Percentiles rank a stretch among this genome's conserved stretches.
Conservation (phyloP, 37 sponge, comb jelly and placozoan genomes). For the Oopsacas minuta region DNA sequence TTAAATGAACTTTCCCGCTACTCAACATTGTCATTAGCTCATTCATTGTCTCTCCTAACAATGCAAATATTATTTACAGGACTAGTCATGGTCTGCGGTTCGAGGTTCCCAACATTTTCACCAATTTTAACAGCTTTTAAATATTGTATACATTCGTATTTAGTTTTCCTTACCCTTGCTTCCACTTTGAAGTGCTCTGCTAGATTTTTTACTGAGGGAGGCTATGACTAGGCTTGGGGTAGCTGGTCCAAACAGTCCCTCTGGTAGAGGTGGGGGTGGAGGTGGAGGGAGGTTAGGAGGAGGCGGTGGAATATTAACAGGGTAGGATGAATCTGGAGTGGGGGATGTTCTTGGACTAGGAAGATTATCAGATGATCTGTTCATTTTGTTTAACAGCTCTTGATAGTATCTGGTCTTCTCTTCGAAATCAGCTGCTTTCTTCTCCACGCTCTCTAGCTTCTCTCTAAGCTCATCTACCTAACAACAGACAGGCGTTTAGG, state of each 20-base stretch:
- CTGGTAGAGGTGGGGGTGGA: not conserved
- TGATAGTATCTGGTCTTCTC: not conserved
- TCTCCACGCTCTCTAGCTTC: not conserved
- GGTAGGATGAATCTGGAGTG: not conserved
- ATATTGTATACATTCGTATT: no score
- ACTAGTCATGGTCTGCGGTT: no score
- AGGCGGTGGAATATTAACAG: not conserved
- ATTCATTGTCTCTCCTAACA: not conserved
- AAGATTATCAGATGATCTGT: not conserved
- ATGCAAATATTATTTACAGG: no score
- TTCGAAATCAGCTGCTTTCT: not conserved
- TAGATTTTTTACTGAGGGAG: not conserved
- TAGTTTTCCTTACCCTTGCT: not conserved
- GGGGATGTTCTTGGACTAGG: not conserved
- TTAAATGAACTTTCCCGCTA: not conserved
- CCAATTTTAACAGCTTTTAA: no score
- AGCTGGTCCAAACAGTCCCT: not conserved
- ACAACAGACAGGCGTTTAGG: not conserved
- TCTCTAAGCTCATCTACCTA: not conserved
- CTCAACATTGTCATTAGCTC: not conserved
- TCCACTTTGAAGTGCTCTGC: not conserved
- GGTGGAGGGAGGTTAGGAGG: not conserved
- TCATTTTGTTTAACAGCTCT: constrained; percentile 8
- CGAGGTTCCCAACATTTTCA: no score
- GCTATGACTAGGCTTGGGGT: not conserved